phyloP scores from a whole-genome alignment of 2,888 invertebrate species.

The Acanthacorydalis orientalis region DNA sequence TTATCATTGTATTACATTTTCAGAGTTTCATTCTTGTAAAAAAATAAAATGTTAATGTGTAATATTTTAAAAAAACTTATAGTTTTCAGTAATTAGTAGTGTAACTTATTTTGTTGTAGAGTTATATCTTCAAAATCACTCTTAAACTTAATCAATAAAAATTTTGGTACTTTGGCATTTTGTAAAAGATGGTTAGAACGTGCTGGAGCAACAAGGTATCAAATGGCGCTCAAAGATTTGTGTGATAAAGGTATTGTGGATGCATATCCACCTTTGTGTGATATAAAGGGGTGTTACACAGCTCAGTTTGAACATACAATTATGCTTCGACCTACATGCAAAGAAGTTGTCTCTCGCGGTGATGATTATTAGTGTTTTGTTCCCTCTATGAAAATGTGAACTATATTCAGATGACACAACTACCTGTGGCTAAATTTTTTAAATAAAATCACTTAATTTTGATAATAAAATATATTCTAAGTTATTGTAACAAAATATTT shows the following conservation, averaged over 20 bases:
- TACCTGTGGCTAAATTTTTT: too few species aligned
- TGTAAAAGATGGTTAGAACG: conserved; percentile 98
- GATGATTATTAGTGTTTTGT: conserved; percentile 65
- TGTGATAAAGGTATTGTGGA: conserved; percentile 97
- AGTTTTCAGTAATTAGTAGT: background rate
- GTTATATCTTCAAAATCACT: conserved; percentile 86
- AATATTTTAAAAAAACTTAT: background rate
- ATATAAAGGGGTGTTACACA: conserved; percentile 93
- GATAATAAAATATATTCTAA: too few species aligned
- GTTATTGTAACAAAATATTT: too few species aligned
- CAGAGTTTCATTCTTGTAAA: too few species aligned
- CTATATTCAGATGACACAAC: too few species aligned
- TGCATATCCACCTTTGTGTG: conserved; percentile 95
- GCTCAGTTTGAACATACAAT: conserved; percentile 99
- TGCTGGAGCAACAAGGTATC: conserved; percentile 89
- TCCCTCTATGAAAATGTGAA: too few species aligned
- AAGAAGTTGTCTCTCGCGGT: conserved; percentile 94
- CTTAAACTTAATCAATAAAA: conserved; percentile 82
- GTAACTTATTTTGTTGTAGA: conserved; percentile 28
- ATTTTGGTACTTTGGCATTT: conserved; percentile 95
- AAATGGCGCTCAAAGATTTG: conserved; percentile 95
- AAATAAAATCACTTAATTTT: too few species aligned
- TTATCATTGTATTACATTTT: background rate
- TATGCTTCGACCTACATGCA: conserved; percentile 91
- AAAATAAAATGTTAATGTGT: background rate